A percentile compares a stretch with the other conserved stretches of the same genome.
These are phyloP conservation scores for Trachelipus rathkii DNA, from an alignment of 1,140 invertebrate species.

Conservation along the genomic window DNA sequence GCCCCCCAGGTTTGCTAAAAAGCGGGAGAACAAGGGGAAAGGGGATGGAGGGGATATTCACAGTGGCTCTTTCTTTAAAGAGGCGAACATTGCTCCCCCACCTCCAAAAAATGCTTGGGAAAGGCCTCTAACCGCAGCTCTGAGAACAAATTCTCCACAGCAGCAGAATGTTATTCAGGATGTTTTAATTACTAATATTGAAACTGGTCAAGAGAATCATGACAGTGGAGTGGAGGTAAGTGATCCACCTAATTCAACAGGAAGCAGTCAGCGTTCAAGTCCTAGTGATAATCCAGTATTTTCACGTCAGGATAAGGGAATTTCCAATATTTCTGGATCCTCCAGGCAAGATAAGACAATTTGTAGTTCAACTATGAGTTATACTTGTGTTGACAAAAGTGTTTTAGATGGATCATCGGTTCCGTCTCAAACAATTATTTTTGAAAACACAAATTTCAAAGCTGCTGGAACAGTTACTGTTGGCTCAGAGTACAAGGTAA, in stretches of 20 bases:
- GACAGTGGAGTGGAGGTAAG: slow-evolving; percentile 57
- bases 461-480: slow-evolving; percentile 50
- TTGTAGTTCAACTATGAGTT: slow-evolving; percentile 9
- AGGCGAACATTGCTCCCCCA: slow-evolving; percentile 48
- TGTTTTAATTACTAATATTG: slow-evolving; percentile 48
- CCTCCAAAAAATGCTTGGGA: slow-evolving; percentile 55
- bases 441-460: slow-evolving; percentile 87
- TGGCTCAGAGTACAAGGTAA: slow-evolving; percentile 46
- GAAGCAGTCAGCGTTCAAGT: slow-evolving; percentile 54
- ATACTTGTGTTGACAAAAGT: slow-evolving; percentile 44
- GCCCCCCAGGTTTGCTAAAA: slow-evolving; percentile 75
- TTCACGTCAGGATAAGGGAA: slow-evolving; percentile 25
- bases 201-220: slow-evolving; percentile 51
- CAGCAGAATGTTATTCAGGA: slow-evolving; percentile 22
- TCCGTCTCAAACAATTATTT: slow-evolving; percentile 82
- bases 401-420: slow-evolving; percentile 67
- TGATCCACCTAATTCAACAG: slow-evolving; percentile 54
- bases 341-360: neutral
- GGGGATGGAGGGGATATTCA: neutral
- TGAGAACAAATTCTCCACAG: slow-evolving; percentile 42
- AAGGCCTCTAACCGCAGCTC: slow-evolving; percentile 50
- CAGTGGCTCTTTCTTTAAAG: slow-evolving; percentile 25
- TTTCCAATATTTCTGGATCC: neutral
- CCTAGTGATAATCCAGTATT: slow-evolving; percentile 51
- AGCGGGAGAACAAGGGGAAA: slow-evolving; percentile 57